A percentile compares a stretch with the other conserved stretches of the same genome.
phyloP scores from a whole-genome alignment of 2,888 invertebrate genomes.

The Schizotus pectinicornis region DNA sequence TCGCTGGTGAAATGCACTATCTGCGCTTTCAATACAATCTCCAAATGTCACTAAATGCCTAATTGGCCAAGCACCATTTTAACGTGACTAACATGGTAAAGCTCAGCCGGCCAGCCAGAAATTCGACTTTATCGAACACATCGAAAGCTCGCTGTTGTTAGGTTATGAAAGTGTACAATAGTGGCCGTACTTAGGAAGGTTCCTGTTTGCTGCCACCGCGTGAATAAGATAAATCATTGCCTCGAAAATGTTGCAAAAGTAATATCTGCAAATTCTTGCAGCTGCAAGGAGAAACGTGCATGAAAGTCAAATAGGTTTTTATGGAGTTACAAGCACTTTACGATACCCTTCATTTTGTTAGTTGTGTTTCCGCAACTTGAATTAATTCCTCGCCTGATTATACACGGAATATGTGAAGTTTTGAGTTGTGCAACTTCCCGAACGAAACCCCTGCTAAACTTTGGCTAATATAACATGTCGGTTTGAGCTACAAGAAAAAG shows the following conservation, averaged over 20 bases:
- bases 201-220: background rate
- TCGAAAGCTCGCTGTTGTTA: too few species aligned
- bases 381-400: too few species aligned
- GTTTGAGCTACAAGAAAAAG: background rate
- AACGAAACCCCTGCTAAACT: too few species aligned
- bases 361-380: too few species aligned
- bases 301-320: slow-evolving; percentile 22
- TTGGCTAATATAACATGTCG: too few species aligned
- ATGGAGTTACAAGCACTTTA: background rate
- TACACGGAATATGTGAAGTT: too few species aligned
- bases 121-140: too few species aligned
- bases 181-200: too few species aligned
- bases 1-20: slow-evolving; percentile 10
- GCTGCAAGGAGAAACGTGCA: slow-evolving; percentile 8
- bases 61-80: too few species aligned
- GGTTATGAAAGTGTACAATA: too few species aligned
- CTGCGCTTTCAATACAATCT: slow-evolving; percentile 18
- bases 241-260: slow-evolving; percentile 10
- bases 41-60: background rate
- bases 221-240: slow-evolving; percentile 8
- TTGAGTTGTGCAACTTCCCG: too few species aligned
- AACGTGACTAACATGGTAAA: background rate
- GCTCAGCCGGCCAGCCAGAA: background rate
- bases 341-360: too few species aligned
- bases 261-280: slow-evolving; percentile 19